Base-by-base conservation (phyloP, 64 coral and sea anemone genomes). In the Dendronephthya gigantea region DNA sequence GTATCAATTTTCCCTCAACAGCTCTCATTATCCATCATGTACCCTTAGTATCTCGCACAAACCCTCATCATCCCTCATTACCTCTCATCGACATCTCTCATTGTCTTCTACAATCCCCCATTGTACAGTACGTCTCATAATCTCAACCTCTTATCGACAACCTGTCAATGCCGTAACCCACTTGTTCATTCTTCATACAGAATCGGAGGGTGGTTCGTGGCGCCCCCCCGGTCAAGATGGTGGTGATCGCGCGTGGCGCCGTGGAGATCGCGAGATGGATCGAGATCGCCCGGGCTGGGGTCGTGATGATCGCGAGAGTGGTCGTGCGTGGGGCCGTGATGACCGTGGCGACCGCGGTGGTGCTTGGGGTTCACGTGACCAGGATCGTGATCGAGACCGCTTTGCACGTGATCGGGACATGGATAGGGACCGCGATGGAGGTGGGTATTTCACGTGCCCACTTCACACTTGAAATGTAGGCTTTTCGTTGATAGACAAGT, bases 311-410 rank as follows among this genome's bases (percentile, higher is more conserved):
- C 79, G 74, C 41, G 90, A 88, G 10, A 45, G 82, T 32, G 86
- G 69, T 11, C 86, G 87, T 29, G 72, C 72, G 31, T 79, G 72
- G 72, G 72, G 72, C 19, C 88, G 88, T 48, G 88, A 85, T 14
- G 83, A 82, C 19, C 56, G 82, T 31, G 84, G 62, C 12, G 45
- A 52, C 23, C 50, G 50, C 8, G 9, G 50, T 22, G n/a, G n/a
- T 45, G 4, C 41, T 45, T 33, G 83, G 88, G 72, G 86, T n/a
- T n/a, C n/a, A 0, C 50, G 89, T 30, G 87, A 87, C 1, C 70
- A 27, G 4, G 79, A 85, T 2, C 84, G 85, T n/a, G 88, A 90
- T 49, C 85, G 88, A 48, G 62, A 82, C 62, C 22, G 69, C 2
- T 39, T 22, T 40, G 83, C 40, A 30, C 30, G 75, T 59, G 74